Conservation (phyloP, 2,113 vertebrate species). For the Cyanoramphus novaezelandiae region DNA sequence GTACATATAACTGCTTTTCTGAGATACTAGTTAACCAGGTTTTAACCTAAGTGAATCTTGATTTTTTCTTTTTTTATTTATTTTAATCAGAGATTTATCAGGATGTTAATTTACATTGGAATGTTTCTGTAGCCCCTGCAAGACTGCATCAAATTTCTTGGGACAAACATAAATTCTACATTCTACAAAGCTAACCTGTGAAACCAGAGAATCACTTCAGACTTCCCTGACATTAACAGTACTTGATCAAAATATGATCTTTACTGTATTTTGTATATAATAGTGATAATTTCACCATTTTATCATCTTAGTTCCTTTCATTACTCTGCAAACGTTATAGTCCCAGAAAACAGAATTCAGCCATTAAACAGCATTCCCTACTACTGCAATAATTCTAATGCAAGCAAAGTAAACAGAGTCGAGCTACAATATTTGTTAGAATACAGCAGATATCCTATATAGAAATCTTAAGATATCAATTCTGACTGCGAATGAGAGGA, state of each 20-base stretch:
- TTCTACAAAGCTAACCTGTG: not conserved
- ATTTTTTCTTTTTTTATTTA: not conserved
- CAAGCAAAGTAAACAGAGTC: not conserved
- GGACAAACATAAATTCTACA: not conserved
- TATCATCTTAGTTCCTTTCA: not conserved
- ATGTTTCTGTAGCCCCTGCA: not conserved
- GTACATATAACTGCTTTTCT: not conserved
- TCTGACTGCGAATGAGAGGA: not conserved
- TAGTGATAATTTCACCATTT: not conserved
- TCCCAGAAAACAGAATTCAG: not conserved
- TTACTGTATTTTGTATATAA: not conserved
- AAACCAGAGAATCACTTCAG: not conserved
- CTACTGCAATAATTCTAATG: not conserved
- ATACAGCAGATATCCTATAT: not conserved
- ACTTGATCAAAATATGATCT: not conserved
- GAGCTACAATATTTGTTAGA: not conserved
- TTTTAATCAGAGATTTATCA: not conserved
- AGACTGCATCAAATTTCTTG: not conserved
- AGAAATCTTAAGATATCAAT: not conserved
- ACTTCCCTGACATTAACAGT: not conserved
- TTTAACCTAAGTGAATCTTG: not conserved
- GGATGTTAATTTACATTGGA: not conserved
- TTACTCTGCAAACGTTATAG: not conserved
- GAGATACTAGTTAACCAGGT: not conserved
- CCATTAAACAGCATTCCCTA: not conserved